Percentiles rank a stretch among this genome's conserved stretches.
Evolutionary conservation across 2,797 vertebrate species (phyloP).

Genomic region (Argya squamiceps): DNA sequence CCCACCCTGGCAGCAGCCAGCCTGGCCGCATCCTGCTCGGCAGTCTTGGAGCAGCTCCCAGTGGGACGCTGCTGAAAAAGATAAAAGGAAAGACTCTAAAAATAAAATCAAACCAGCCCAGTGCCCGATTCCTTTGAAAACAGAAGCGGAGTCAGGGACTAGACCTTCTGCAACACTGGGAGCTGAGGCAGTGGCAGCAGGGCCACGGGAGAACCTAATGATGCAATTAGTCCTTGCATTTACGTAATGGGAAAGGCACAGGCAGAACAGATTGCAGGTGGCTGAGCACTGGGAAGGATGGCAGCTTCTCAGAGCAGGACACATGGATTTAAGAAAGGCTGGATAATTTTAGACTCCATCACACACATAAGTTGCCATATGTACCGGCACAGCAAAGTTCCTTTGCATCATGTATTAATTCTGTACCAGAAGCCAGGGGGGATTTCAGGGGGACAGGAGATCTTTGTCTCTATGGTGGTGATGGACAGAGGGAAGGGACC

Average conservation of each 20-base stretch:
- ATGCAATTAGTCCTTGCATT: slow-evolving; percentile 33
- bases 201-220: neutral
- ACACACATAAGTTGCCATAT: slow-evolving; percentile 57
- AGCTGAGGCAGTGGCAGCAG: neutral
- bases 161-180: neutral
- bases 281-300: slow-evolving; percentile 32
- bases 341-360: slow-evolving; percentile 57
- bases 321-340: slow-evolving; percentile 34
- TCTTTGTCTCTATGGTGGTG: fast-evolving
- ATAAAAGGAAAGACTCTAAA: slow-evolving; percentile 51
- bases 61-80: slow-evolving; percentile 43
- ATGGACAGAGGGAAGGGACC: neutral
- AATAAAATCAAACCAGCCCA: slow-evolving; percentile 45
- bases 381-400: neutral
- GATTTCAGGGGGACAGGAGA: neutral
- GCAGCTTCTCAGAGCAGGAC: slow-evolving; percentile 45
- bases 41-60: slow-evolving; percentile 64
- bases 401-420: neutral
- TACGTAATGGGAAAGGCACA: neutral
- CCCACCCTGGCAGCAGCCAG: neutral
- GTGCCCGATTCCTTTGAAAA: slow-evolving; percentile 20
- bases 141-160: neutral
- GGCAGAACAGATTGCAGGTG: slow-evolving; percentile 51
- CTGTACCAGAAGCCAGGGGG: neutral
- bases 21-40: neutral